Percentiles rank a stretch among this genome's conserved stretches.
Evolutionary conservation across 2,888 invertebrate species (phyloP).

Genomic region (Venusia cambrica): DNA sequence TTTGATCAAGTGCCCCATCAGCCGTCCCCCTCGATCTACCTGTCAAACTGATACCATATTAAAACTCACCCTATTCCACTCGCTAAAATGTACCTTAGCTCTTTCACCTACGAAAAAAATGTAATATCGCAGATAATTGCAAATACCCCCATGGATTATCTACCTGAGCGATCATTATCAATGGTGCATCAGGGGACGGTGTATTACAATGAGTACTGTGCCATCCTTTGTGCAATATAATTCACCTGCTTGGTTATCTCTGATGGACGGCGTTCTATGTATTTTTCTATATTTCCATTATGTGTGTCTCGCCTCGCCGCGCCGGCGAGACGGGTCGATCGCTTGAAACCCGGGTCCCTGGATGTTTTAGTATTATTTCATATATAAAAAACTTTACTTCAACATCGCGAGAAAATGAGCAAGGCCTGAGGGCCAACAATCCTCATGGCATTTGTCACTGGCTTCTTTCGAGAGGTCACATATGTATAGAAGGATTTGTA

Average conservation of each 20-base stretch:
- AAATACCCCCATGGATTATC: slow-evolving; percentile 65
- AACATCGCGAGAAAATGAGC: too few relatives aligned
- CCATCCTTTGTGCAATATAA: slow-evolving; percentile 21
- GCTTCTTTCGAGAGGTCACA: too few relatives aligned
- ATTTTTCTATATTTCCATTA: slow-evolving; percentile 17
- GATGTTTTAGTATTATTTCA: background rate
- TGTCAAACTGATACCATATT: slow-evolving; percentile 59
- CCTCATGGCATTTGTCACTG: too few relatives aligned
- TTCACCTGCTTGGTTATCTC: slow-evolving; percentile 66
- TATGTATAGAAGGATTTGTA: too few relatives aligned
- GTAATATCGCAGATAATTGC: slow-evolving; percentile 63
- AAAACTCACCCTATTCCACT: slow-evolving; percentile 36
- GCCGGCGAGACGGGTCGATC: slow-evolving; percentile 29
- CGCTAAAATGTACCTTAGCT: slow-evolving; percentile 25
- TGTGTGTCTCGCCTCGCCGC: slow-evolving; percentile 15
- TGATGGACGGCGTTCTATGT: slow-evolving; percentile 38
- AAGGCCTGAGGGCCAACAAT: too few relatives aligned
- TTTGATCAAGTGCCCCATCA: slow-evolving; percentile 49
- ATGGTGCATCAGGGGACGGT: slow-evolving; percentile 43
- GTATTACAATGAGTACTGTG: slow-evolving; percentile 10
- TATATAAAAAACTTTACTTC: too few relatives aligned
- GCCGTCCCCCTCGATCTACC: slow-evolving; percentile 59
- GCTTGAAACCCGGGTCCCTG: slow-evolving; percentile 7
- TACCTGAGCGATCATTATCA: slow-evolving; percentile 64
- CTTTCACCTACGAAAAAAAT: slow-evolving; percentile 33